Conservation (phyloP, 53 echinoderm and acorn worm species). For the Patiria pectinifera region DNA sequence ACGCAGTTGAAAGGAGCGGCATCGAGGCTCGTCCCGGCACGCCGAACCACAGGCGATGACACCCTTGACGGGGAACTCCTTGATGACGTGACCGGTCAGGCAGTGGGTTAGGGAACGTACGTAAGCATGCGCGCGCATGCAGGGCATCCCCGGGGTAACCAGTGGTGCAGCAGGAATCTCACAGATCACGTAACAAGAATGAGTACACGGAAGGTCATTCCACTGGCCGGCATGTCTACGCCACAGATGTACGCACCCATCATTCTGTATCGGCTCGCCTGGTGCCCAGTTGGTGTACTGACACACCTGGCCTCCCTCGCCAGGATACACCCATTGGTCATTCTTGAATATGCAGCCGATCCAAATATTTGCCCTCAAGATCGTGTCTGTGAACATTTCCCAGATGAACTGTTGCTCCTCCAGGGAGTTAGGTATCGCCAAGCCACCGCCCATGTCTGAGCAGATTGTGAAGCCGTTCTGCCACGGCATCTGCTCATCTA, state of each 20-base stretch:
- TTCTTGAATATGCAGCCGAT: neutral
- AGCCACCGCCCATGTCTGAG: constrained; percentile 27
- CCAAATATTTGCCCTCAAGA: neutral
- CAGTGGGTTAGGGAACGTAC: neutral
- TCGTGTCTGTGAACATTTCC: constrained; percentile 1
- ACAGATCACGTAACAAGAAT: neutral
- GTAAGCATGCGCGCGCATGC: neutral
- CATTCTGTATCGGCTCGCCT: neutral
- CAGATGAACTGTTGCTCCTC: constrained; percentile 6
- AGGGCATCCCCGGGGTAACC: neutral
- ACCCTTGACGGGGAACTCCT: constrained; percentile 4
- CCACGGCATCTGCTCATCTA: neutral
- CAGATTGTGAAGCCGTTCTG: neutral
- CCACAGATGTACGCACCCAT: neutral
- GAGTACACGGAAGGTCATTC: neutral
- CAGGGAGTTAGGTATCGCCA: constrained; percentile 9
- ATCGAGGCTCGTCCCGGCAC: constrained; percentile 5
- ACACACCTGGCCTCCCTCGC: neutral
- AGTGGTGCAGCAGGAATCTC: neutral
- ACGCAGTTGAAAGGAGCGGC: neutral
- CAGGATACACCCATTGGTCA: neutral
- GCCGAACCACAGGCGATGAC: neutral
- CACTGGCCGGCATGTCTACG: neutral
- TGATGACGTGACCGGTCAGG: constrained; percentile 27
- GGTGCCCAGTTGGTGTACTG: neutral